A percentile compares a stretch with the other conserved stretches of the same genome.
Conservation (phyloP, 37 sponge, comb jelly and placozoan genomes). For the Haliclona indistincta region DNA sequence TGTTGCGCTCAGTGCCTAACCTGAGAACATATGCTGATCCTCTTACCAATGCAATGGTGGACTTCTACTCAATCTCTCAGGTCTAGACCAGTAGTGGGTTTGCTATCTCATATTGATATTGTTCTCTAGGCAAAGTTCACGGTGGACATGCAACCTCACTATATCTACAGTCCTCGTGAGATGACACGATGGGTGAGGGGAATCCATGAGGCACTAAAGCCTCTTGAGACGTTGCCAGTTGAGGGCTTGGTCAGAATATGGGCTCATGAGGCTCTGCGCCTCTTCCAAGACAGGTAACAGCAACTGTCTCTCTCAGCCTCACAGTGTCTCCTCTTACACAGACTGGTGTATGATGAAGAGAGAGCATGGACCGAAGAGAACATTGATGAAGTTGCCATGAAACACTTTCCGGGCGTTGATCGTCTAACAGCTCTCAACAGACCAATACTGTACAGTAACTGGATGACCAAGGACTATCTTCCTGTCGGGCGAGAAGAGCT, state of each 20-base stretch:
- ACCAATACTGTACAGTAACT: slow-evolving; percentile 96
- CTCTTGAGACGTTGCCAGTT: slow-evolving; percentile 84
- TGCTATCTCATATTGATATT: neutral
- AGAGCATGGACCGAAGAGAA: slow-evolving; percentile 94
- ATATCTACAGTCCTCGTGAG: slow-evolving; percentile 98
- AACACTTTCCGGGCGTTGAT: slow-evolving; percentile 91
- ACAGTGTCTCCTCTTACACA: neutral
- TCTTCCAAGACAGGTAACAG: slow-evolving; percentile 91
- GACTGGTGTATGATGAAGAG: slow-evolving; percentile 90
- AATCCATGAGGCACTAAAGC: slow-evolving; percentile 89
- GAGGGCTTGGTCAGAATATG: slow-evolving; percentile 95
- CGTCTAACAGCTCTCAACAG: slow-evolving; percentile 72
- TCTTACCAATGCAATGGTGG: slow-evolving; percentile 98
- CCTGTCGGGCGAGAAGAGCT: slow-evolving; percentile 93
- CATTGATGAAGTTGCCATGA: slow-evolving; percentile 81
- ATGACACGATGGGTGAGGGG: slow-evolving; percentile 99
- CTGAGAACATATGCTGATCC: slow-evolving; percentile 89
- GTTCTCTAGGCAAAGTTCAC: slow-evolving; percentile 86
- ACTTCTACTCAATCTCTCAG: slow-evolving; percentile 94
- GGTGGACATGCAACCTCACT: slow-evolving; percentile 99
- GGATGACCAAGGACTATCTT: slow-evolving; percentile 93
- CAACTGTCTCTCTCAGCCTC: neutral
- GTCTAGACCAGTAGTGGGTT: slow-evolving; percentile 4
- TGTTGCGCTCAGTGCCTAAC: slow-evolving; percentile 89
- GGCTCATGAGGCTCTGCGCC: slow-evolving; percentile 96